phyloP scores from a whole-genome alignment of 2,888 invertebrate genomes.

The Enoplolaimus lenunculus region DNA sequence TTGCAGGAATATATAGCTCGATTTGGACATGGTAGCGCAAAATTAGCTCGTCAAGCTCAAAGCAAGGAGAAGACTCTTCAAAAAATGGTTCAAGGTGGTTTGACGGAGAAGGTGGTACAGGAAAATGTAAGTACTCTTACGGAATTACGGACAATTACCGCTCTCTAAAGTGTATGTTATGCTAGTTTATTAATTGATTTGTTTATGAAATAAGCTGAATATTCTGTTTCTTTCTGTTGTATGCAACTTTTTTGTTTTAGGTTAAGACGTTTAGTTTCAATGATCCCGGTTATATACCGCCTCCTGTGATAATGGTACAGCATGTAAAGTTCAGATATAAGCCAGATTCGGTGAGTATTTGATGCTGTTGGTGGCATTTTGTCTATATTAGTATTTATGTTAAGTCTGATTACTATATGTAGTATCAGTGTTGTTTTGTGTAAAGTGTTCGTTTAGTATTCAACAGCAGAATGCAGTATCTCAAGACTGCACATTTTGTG shows the following conservation, averaged over 20 bases:
- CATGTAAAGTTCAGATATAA: slow-evolving; percentile 89
- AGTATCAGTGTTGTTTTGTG: not conserved
- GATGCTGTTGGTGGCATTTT: not conserved
- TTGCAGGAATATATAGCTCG: slow-evolving; percentile 94
- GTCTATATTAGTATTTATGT: not conserved
- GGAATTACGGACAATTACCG: too few species aligned
- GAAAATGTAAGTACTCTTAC: slow-evolving; percentile 58
- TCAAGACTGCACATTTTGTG: too few species aligned
- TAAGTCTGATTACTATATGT: not conserved
- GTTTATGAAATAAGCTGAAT: slow-evolving; percentile 17
- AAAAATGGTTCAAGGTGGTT: slow-evolving; percentile 95
- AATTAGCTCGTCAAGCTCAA: slow-evolving; percentile 93
- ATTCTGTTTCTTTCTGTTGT: too few species aligned
- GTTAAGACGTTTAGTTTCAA: slow-evolving; percentile 86
- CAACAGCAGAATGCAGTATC: too few species aligned
- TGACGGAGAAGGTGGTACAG: slow-evolving; percentile 75
- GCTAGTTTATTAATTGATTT: not conserved
- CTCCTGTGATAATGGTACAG: slow-evolving; percentile 98
- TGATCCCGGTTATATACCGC: slow-evolving; percentile 83
- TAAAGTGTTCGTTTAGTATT: too few species aligned
- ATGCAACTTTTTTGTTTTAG: slow-evolving; percentile 37
- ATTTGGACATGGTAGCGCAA: slow-evolving; percentile 98
- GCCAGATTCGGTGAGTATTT: slow-evolving; percentile 52
- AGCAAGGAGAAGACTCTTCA: slow-evolving; percentile 97
- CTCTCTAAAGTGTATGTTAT: too few species aligned